Conservation (phyloP, 2,888 invertebrate genomes). For the Acrocyrtus sp. region DNA sequence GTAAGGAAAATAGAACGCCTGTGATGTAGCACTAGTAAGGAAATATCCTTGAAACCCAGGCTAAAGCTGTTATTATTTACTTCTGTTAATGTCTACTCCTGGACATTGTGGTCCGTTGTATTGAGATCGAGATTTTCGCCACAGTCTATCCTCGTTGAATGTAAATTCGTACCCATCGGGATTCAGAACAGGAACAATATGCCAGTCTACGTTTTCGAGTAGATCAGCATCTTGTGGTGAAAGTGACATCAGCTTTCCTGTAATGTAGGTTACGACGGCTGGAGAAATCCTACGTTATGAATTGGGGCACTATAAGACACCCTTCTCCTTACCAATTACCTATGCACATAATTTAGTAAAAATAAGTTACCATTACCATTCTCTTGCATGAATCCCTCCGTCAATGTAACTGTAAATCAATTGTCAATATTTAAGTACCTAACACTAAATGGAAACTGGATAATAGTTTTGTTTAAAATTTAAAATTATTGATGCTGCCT, state of each 20-base stretch:
- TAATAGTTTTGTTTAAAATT: no score
- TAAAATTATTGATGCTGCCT: no score
- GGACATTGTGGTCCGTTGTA: constrained; percentile 69
- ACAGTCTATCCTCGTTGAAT: constrained; percentile 72
- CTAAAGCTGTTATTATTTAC: constrained; percentile 13
- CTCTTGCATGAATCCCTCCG: constrained; percentile 67
- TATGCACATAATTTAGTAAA: no score
- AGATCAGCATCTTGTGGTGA: constrained; percentile 68
- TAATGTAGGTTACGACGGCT: constrained; percentile 60
- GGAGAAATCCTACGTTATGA: constrained; percentile 69
- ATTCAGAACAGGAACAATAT: constrained; percentile 43
- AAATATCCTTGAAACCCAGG: no score
- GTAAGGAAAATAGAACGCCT: constrained; percentile 1
- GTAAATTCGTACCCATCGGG: constrained; percentile 59
- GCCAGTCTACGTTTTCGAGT: constrained; percentile 71
- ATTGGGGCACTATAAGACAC: no score
- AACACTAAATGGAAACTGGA: no score
- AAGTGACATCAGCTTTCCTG: constrained; percentile 72
- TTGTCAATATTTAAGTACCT: no score
- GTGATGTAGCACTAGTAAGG: neutral
- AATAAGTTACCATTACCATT: no score
- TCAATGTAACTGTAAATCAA: constrained; percentile 65
- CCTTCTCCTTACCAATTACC: no score
- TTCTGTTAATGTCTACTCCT: constrained; percentile 86
- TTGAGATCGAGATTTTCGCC: constrained; percentile 78